Base-by-base conservation (phyloP, 2,113 vertebrate species). In the Mugil cephalus region DNA sequence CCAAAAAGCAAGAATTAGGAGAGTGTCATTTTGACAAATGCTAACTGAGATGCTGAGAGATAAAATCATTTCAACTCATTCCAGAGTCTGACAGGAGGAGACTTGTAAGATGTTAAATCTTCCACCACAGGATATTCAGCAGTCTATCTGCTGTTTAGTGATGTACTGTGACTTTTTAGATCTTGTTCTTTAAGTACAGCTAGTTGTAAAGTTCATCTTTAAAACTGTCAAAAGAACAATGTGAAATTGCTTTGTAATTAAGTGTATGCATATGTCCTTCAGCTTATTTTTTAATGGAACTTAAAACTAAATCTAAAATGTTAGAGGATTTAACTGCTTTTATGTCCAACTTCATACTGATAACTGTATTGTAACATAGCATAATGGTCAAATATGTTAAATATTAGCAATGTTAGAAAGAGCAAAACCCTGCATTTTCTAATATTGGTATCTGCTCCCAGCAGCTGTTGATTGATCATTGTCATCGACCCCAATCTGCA, bases 401-500 rank as follows among this genome's bases (percentile, higher is more conserved):
- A n/a, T n/a, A n/a, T 77, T 52, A 52, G n/a, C n/a, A 64, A n/a
- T 21, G 46, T 58, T 21, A 67, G 67, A 55, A 34, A 69, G n/a
- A 77, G 66, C 34, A 51, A 36, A 67, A 36, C 62, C 56, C n/a
- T 42, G 14, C 34, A 2, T 14, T 36, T 17, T 21, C 39, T 63
- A 38, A 45, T 36, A 24, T 40, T 55, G 38, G 11, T 52, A 82
- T 74, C 24, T 56, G 48, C 19, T 56, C 12, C n/a, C 36, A 61
- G 55, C 61, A 67, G 66, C 67, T 66, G 73, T 53, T 59, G 24
- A 66, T 54, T 42, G 66, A 65, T 70, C 60, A 30, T 43, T 1
- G 7, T 14, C 61, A 59, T 66, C 21, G 42, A 81, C 70, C 77
- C 64, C 58, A 36, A 46, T 72, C 73, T 68, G 21, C 48, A 52